These are phyloP conservation scores for Argyresthia albistria DNA, from an alignment of 2,888 invertebrate species.

Conservation along the genomic window DNA sequence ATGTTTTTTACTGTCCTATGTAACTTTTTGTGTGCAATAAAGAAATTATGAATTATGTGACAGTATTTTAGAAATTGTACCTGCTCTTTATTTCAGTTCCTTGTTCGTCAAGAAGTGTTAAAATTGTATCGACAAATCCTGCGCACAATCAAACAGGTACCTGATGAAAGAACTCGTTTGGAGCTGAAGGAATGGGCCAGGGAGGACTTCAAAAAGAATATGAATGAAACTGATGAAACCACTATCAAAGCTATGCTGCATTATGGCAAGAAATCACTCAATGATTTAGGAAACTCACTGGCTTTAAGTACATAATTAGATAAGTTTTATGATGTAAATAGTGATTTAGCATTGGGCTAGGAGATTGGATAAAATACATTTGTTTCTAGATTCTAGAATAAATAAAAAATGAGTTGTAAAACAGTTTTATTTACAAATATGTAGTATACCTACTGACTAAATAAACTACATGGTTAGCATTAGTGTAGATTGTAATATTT, in stretches of 20 bases:
- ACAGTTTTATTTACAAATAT: background rate
- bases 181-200: constrained; percentile 83
- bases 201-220: constrained; percentile 81
- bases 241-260: constrained; percentile 80
- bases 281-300: constrained; percentile 77
- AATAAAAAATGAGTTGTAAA: too few species aligned
- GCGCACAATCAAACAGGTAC: constrained; percentile 76
- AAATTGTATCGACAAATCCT: constrained; percentile 83
- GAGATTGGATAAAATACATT: too few species aligned
- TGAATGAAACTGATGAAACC: constrained; percentile 79
- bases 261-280: constrained; percentile 78
- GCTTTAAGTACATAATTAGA: constrained; percentile 64
- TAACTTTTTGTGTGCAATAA: too few species aligned
- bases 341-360: background rate
- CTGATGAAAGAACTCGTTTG: constrained; percentile 72
- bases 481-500: background rate
- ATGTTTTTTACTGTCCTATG: too few species aligned
- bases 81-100: constrained; percentile 77
- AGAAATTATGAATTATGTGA: constrained; percentile 54
- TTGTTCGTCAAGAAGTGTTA: constrained; percentile 83
- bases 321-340: background rate
- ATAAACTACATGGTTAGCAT: background rate
- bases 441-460: too few species aligned
- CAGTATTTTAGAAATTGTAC: background rate
- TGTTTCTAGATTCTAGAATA: too few species aligned